Conservation (phyloP, 2,888 invertebrate genomes). For the Notocelia uddmanniana region DNA sequence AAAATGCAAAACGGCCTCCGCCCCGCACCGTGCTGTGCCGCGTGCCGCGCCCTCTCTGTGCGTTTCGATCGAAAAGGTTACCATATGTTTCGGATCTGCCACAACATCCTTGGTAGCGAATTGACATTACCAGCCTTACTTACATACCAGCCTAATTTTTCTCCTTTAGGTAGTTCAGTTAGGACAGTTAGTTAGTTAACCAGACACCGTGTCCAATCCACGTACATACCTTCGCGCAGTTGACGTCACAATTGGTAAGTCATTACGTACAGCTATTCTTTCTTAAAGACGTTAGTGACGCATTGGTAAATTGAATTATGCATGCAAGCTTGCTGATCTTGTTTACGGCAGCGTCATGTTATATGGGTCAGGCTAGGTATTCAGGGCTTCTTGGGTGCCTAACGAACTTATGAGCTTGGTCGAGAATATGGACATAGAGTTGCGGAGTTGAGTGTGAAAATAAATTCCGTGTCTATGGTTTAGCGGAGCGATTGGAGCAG, state of each 20-base stretch:
- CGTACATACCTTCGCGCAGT: neutral
- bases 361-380: slow-evolving; percentile 29
- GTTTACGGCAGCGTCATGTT: slow-evolving; percentile 16
- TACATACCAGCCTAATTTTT: too few species aligned
- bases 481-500: too few species aligned
- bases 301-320: slow-evolving; percentile 41
- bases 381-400: slow-evolving; percentile 19
- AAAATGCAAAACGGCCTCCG: too few species aligned
- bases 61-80: too few species aligned
- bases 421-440: neutral
- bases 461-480: too few species aligned
- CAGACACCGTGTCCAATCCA: neutral
- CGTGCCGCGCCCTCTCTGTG: too few species aligned
- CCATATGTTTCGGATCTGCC: too few species aligned
- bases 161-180: too few species aligned
- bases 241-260: slow-evolving; percentile 8
- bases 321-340: slow-evolving; percentile 40
- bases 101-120: too few species aligned
- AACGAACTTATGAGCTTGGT: slow-evolving; percentile 22
- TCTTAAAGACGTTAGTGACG: slow-evolving; percentile 31
- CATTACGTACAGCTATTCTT: slow-evolving; percentile 15
- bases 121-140: too few species aligned
- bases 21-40: too few species aligned
- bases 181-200: neutral
- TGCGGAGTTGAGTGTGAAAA: neutral